These are phyloP conservation scores for Eunapius fragilis DNA, from an alignment of 37 sponge, comb jelly and placozoan genomes.

Conservation along the genomic window DNA sequence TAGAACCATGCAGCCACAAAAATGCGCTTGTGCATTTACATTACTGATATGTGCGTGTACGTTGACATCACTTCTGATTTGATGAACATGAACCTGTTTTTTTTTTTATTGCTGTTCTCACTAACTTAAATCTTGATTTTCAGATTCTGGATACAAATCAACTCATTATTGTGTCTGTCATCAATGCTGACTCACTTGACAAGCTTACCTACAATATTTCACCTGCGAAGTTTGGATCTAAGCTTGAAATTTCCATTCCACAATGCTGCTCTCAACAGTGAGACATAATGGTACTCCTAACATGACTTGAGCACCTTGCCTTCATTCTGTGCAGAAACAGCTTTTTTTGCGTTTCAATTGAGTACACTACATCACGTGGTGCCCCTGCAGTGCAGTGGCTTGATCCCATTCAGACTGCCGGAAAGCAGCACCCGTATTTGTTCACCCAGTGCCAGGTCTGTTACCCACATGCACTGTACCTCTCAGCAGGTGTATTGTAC, in stretches of 20 bases:
- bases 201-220: not conserved
- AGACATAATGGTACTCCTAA: not conserved
- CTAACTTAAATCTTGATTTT: not conserved
- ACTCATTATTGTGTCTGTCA: not conserved
- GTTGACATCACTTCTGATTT: no score
- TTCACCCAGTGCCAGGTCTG: slow-evolving; percentile 92
- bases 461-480: not conserved
- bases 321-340: not conserved
- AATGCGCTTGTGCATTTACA: no score
- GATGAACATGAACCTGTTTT: no score
- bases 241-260: not conserved
- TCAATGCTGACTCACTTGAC: not conserved
- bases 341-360: not conserved
- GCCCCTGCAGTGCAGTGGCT: slow-evolving; percentile 89
- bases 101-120: no score
- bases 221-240: not conserved
- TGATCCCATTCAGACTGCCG: slow-evolving; percentile 86
- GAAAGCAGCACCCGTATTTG: slow-evolving; percentile 84
- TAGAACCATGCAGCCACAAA: no score
- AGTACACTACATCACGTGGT: slow-evolving; percentile 40
- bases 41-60: no score
- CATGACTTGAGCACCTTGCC: not conserved
- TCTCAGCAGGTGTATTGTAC: not conserved
- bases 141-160: not conserved
- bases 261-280: not conserved